phyloP scores from a whole-genome alignment of 2,113 vertebrate species.

The Rhea americana region DNA sequence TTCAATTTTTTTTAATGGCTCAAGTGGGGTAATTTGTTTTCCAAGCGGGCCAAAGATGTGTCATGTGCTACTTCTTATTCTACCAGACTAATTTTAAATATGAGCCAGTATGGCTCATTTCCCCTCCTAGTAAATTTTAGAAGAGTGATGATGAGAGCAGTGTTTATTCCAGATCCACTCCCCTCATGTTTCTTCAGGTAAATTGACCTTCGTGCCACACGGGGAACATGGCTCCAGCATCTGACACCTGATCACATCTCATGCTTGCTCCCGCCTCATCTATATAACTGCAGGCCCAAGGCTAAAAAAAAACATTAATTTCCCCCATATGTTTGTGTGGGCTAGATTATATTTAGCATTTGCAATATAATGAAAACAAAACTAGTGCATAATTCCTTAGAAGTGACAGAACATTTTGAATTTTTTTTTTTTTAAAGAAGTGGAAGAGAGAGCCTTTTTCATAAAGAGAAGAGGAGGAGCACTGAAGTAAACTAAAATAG shows the following conservation, averaged over 20 bases:
- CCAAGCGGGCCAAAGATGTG: background rate
- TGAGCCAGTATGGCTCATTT: background rate
- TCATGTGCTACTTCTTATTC: background rate
- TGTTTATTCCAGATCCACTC: background rate
- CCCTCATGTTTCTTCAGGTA: background rate
- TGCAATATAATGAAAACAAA: background rate
- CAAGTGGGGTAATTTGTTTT: background rate
- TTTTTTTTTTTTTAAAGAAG: background rate
- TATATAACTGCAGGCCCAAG: background rate
- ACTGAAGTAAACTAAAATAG: background rate
- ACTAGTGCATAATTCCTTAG: background rate
- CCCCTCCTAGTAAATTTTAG: background rate
- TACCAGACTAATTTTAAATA: background rate
- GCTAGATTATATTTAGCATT: background rate
- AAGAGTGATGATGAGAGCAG: background rate
- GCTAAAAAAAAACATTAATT: background rate
- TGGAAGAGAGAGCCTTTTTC: accelerated
- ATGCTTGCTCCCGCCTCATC: background rate
- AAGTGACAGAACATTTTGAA: background rate
- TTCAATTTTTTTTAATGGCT: conserved; percentile 1
- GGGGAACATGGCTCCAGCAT: background rate
- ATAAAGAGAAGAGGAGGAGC: background rate
- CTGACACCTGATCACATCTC: background rate
- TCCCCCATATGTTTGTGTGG: background rate
- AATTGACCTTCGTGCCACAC: background rate